phyloP scores from a whole-genome alignment of 2,888 invertebrate genomes.

The Plagodis pulveraria region DNA sequence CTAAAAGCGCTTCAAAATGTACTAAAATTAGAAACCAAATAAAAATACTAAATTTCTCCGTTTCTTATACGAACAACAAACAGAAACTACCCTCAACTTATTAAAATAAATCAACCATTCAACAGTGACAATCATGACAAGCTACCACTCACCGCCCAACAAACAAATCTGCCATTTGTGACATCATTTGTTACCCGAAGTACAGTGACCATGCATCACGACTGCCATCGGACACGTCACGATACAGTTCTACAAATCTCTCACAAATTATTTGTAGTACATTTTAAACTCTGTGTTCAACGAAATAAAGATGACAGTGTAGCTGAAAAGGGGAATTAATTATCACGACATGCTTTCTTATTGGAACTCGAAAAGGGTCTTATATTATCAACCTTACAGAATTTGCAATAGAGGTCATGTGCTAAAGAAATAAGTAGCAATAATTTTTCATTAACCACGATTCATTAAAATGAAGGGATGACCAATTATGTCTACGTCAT shows the following conservation, averaged over 20 bases:
- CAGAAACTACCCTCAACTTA: neutral
- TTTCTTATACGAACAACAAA: neutral
- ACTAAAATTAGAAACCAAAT: too few relatives aligned
- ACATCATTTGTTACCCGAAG: conserved; percentile 57
- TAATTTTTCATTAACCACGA: conserved; percentile 71
- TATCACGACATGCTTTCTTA: neutral
- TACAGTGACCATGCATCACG: conserved; percentile 66
- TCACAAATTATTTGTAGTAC: conserved; percentile 1
- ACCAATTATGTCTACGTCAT: conserved; percentile 76
- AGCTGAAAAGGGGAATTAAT: neutral
- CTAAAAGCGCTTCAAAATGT: too few relatives aligned
- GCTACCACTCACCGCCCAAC: conserved; percentile 9
- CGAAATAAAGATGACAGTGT: conserved; percentile 10
- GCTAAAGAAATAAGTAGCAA: conserved; percentile 15
- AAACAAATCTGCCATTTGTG: conserved; percentile 56
- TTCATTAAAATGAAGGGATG: conserved; percentile 78
- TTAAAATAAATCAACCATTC: conserved; percentile 37
- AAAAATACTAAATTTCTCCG: neutral
- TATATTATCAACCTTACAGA: neutral
- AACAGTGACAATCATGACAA: conserved; percentile 33
- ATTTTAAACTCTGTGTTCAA: conserved; percentile 11
- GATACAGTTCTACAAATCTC: conserved; percentile 21
- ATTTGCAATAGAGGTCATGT: conserved; percentile 40
- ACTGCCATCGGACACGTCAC: conserved; percentile 48
- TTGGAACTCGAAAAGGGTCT: neutral